Percentiles rank a stretch among this genome's conserved stretches.
Evolutionary conservation across 2,797 vertebrate genomes (phyloP).

Genomic region (Danio choprae): DNA sequence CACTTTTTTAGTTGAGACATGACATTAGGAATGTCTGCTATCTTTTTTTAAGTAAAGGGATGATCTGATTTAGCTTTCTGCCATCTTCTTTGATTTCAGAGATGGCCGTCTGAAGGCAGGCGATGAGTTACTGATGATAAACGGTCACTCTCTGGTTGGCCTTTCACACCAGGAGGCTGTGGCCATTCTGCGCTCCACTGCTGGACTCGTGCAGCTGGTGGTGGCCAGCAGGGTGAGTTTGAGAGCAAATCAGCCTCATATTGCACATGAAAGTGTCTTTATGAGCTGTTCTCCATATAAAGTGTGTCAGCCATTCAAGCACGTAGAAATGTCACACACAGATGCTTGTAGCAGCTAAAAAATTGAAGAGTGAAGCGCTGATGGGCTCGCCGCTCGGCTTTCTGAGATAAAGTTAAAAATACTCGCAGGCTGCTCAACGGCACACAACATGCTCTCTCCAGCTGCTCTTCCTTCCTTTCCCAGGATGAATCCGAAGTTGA

Average conservation of each 20-base stretch:
- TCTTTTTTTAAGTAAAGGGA: background rate
- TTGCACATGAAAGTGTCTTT: background rate
- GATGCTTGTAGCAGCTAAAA: constrained; percentile 55
- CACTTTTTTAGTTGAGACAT: background rate
- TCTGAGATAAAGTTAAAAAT: constrained; percentile 59
- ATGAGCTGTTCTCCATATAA: constrained; percentile 9
- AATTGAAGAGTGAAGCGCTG: constrained; percentile 59
- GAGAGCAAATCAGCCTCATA: background rate
- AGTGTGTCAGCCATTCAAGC: constrained; percentile 16
- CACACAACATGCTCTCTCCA: constrained; percentile 2
- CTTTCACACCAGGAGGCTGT: constrained; percentile 95
- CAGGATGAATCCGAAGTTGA: constrained; percentile 90
- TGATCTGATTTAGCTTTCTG: constrained; percentile 2
- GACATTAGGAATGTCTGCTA: background rate
- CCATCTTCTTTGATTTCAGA: constrained; percentile 73
- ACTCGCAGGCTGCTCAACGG: constrained; percentile 39
- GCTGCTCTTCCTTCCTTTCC: background rate
- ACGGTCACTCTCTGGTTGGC: constrained; percentile 91
- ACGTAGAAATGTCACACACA: background rate
- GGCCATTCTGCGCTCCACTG: constrained; percentile 84
- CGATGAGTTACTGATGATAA: constrained; percentile 95
- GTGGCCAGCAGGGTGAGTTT: constrained; percentile 89
- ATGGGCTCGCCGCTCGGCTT: constrained; percentile 46
- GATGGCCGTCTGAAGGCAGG: constrained; percentile 91
- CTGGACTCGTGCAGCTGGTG: constrained; percentile 90